These are phyloP conservation scores for Cyclophora albipunctata DNA, from an alignment of 2,888 invertebrate genomes.

Conservation along the genomic window DNA sequence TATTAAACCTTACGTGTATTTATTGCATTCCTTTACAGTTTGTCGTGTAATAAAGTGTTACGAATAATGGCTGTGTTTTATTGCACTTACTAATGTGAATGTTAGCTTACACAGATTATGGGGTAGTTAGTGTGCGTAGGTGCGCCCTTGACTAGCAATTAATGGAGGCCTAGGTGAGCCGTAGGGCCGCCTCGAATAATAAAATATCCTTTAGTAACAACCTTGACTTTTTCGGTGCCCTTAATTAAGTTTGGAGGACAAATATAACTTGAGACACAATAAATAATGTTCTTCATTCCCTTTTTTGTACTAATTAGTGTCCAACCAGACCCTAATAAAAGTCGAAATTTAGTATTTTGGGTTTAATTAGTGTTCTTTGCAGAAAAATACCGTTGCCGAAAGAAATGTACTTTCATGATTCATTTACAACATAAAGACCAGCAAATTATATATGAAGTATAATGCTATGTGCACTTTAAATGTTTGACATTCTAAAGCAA, in stretches of 20 bases:
- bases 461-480: no score
- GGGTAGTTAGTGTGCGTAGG: slow-evolving; percentile 13
- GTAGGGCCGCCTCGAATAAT: slow-evolving; percentile 19
- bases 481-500: no score
- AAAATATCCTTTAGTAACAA: slow-evolving; percentile 9
- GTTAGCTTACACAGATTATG: slow-evolving; percentile 20
- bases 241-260: slow-evolving; percentile 8
- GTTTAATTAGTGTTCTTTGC: no score
- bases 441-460: no score
- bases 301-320: no score
- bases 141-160: slow-evolving; percentile 22
- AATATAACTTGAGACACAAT: no score
- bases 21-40: slow-evolving; percentile 28
- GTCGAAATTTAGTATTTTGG: no score
- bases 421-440: no score
- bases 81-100: slow-evolving; percentile 41
- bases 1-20: slow-evolving; percentile 37
- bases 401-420: no score
- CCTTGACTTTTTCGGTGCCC: slow-evolving; percentile 18
- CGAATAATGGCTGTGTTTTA: slow-evolving; percentile 52
- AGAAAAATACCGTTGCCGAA: no score
- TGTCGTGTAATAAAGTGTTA: slow-evolving; percentile 50
- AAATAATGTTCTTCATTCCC: no score
- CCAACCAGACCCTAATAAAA: no score
- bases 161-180: slow-evolving; percentile 21